phyloP scores from a whole-genome alignment of 1,140 invertebrate species.

The Drosophila kikkawai region DNA sequence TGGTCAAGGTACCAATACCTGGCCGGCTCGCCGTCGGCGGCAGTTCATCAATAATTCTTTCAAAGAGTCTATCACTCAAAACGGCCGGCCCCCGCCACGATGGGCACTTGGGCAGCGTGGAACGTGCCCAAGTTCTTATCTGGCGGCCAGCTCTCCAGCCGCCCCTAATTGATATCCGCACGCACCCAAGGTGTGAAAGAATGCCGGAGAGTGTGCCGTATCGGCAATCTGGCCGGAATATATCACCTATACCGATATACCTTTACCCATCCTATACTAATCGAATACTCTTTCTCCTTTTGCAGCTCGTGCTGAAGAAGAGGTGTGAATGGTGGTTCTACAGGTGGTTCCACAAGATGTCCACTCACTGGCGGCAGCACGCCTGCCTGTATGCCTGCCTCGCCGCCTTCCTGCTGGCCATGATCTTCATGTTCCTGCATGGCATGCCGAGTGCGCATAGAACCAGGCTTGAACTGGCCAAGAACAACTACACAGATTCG shows the following conservation, averaged over 20 bases:
- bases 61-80: constrained; percentile 49
- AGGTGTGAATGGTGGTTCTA: constrained; percentile 76
- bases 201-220: constrained; percentile 40
- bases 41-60: constrained; percentile 59
- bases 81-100: constrained; percentile 23
- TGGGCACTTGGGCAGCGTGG: constrained; percentile 14
- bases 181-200: constrained; percentile 68
- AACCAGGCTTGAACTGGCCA: constrained; percentile 17
- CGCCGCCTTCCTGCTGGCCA: constrained; percentile 29
- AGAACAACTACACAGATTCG: constrained; percentile 2
- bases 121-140: constrained; percentile 64
- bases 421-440: constrained; percentile 8
- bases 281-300: constrained; percentile 9
- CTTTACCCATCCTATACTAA: background rate
- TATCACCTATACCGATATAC: background rate
- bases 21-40: constrained; percentile 16
- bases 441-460: constrained; percentile 12
- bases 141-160: constrained; percentile 15
- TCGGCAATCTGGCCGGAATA: constrained; percentile 11
- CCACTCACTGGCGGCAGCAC: constrained; percentile 70
- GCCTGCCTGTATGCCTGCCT: constrained; percentile 38
- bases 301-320: constrained; percentile 77
- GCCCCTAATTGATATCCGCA: constrained; percentile 35
- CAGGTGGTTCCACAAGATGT: constrained; percentile 68
- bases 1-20: constrained; percentile 43